phyloP scores from a whole-genome alignment of 1,140 invertebrate species.

The silkworm (Bombyx mori) region DNA sequence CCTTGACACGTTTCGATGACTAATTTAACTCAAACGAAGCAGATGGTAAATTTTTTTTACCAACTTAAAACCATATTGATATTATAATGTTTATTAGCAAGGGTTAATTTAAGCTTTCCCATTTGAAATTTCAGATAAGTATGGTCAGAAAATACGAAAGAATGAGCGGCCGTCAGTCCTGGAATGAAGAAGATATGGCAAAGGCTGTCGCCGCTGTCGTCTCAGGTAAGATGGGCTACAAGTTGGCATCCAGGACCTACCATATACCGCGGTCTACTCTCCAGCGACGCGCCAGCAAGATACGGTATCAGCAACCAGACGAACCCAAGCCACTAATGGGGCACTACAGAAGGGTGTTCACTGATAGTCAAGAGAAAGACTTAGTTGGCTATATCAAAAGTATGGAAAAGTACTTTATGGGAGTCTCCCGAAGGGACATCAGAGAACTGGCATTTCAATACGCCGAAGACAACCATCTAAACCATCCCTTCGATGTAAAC shows the following conservation, averaged over 20 bases:
- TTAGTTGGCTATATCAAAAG: slow-evolving; percentile 62
- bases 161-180: slow-evolving; percentile 65
- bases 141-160: slow-evolving; percentile 69
- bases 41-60: too few relatives aligned
- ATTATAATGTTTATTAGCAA: too few relatives aligned
- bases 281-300: slow-evolving; percentile 58
- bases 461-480: slow-evolving; percentile 56
- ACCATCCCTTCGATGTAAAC: slow-evolving; percentile 60
- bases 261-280: slow-evolving; percentile 62
- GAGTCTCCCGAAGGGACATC: slow-evolving; percentile 58
- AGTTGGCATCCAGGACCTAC: slow-evolving; percentile 58
- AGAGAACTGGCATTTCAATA: slow-evolving; percentile 61
- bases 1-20: neutral
- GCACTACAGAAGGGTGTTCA: slow-evolving; percentile 58
- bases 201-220: slow-evolving; percentile 63
- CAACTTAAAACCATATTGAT: too few relatives aligned
- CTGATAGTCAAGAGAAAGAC: slow-evolving; percentile 60
- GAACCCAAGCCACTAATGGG: slow-evolving; percentile 61
- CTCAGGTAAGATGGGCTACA: slow-evolving; percentile 67
- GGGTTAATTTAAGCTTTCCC: too few relatives aligned
- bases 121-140: slow-evolving; percentile 38
- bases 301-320: slow-evolving; percentile 55
- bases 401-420: slow-evolving; percentile 64
- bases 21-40: neutral
- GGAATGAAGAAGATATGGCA: slow-evolving; percentile 67